Base-by-base conservation (phyloP, 2,113 vertebrate species). In the Neogobius melanostomus region DNA sequence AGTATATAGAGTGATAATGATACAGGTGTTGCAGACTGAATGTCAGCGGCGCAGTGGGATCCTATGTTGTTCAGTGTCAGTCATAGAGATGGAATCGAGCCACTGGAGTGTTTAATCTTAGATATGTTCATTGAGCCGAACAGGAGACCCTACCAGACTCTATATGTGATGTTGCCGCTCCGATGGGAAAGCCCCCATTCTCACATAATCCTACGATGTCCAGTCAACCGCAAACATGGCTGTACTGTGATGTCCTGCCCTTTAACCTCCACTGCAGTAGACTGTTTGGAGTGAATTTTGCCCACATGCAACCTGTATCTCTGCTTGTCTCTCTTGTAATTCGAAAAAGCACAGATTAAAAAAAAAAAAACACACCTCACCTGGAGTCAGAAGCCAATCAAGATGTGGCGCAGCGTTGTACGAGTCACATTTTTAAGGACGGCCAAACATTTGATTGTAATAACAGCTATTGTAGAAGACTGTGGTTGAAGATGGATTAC, bases 81-180 rank as follows among this genome's bases (percentile, higher is more conserved):
- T 84, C 76, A 21, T 21, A 79, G 78, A 82, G 21, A 47, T 64
- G 85, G 73, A 84, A 81, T 82, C 82, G 80, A 73, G 67, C 72
- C 78, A 76, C 77, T 76, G 77, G 76, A 88, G 74, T 79, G 77
- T 82, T 82, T 73, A 81, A 76, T 83, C 77, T 80, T 66, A 77
- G 68, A 74, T 52, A 73, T 71, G 77, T 72, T 71, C 4, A 42
- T 70, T 76, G 79, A 87, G 76, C 85, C 75, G 60, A 68, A 68
- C 76, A 80, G 51, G 57, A 79, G 66, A 66, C 57, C 8, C 15
- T 60, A 54, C 54, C 66, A 57, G 59, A 63, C 57, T 75, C 63
- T 45, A 51, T 36, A 63, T 68, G 75, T 75, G 17, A n/a, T 60
- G 70, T 52, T 46, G 69, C 54, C 16, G 46, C 69, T 65, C 56